A percentile compares a stretch with the other conserved stretches of the same genome.
Evolutionary conservation across 2,797 vertebrate genomes (phyloP).

Genomic region (Pseudotriccus pelzelni): DNA sequence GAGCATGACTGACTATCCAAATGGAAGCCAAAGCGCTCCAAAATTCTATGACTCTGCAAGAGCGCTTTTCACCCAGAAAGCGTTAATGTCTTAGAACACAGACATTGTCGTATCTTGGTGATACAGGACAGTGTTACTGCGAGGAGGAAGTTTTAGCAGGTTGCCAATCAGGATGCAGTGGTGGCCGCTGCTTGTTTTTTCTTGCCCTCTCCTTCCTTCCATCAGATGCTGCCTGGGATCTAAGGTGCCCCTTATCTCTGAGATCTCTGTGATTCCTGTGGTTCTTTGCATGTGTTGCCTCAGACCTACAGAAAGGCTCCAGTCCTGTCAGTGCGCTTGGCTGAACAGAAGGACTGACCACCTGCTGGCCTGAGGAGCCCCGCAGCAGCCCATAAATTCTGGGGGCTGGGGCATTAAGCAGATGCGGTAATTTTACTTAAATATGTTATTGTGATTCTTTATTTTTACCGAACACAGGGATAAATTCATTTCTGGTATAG

Average conservation of each 20-base stretch:
- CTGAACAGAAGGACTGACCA: slow-evolving; percentile 58
- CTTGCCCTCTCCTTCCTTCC: neutral
- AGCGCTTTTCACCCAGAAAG: neutral
- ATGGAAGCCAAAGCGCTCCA: neutral
- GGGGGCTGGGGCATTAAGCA: slow-evolving; percentile 31
- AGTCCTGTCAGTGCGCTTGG: neutral
- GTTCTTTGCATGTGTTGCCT: neutral
- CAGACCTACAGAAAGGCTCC: neutral
- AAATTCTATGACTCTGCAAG: neutral
- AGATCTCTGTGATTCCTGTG: neutral
- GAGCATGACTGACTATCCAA: neutral
- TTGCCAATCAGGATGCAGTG: neutral
- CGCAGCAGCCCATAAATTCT: slow-evolving; percentile 21
- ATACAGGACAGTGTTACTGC: neutral
- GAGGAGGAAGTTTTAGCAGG: neutral
- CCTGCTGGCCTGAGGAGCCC: slow-evolving; percentile 51
- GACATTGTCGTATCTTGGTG: neutral
- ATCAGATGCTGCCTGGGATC: neutral
- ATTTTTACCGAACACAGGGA: neutral
- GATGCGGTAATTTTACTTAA: slow-evolving; percentile 52
- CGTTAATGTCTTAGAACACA: neutral
- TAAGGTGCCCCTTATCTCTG: neutral
- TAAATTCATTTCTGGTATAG: neutral
- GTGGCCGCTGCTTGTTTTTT: neutral
- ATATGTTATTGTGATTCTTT: neutral